A percentile compares a stretch with the other conserved stretches of the same genome.
phyloP scores from a whole-genome alignment of 2,888 invertebrate species.

The Amitus sp. region DNA sequence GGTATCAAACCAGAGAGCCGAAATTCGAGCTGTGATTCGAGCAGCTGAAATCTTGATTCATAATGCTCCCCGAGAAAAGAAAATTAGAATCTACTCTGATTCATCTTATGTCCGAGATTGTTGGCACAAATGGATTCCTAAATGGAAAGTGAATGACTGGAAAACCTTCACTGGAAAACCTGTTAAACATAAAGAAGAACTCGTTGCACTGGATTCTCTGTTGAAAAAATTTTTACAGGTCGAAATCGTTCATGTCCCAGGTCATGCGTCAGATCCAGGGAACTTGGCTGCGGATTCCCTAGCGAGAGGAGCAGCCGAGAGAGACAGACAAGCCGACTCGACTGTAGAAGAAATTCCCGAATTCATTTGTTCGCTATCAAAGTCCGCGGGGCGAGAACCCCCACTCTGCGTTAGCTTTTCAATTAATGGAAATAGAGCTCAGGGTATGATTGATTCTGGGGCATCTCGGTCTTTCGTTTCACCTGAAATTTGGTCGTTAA shows the following conservation, averaged over 20 bases:
- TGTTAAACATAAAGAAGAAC: background rate
- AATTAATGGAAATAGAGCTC: background rate
- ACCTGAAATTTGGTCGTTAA: too few species aligned
- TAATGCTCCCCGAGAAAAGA: background rate
- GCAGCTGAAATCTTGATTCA: background rate
- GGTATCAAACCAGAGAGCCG: background rate
- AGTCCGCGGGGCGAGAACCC: too few species aligned
- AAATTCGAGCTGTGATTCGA: background rate
- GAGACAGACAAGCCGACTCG: too few species aligned
- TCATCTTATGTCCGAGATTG: background rate
- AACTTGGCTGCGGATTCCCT: background rate
- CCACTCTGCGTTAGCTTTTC: too few species aligned
- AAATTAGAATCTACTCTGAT: background rate
- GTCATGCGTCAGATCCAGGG: background rate
- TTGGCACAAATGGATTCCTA: background rate
- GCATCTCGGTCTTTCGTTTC: too few species aligned
- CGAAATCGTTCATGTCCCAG: background rate
- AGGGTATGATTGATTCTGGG: too few species aligned
- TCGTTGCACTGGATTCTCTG: background rate
- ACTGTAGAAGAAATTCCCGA: background rate
- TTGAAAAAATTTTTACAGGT: background rate
- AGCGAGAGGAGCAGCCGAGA: background rate
- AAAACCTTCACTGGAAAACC: background rate
- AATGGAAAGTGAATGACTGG: background rate
- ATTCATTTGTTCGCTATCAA: too few species aligned